Percentiles rank a stretch among this genome's conserved stretches.
Conservation (phyloP, 2,888 invertebrate genomes). For the Arge pagana region DNA sequence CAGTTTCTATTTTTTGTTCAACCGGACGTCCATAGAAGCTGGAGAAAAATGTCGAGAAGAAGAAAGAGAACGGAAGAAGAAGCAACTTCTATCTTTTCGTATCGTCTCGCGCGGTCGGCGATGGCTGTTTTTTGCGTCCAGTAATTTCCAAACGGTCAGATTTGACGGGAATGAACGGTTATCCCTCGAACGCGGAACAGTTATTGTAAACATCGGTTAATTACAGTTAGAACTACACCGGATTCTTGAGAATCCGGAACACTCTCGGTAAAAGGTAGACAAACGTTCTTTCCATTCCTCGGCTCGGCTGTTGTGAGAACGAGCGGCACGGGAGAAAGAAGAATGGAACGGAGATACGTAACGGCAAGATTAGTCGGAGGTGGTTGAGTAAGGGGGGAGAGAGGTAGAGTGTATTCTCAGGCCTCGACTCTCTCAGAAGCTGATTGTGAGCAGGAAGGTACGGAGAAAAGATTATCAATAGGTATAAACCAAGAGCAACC, state of each 20-base stretch:
- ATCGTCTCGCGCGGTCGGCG: neutral
- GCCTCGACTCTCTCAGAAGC: conserved; percentile 33
- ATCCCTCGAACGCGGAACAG: conserved; percentile 10
- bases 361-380: neutral
- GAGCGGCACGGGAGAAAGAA: neutral
- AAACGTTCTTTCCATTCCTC: no score
- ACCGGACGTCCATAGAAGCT: neutral
- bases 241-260: conserved; percentile 51
- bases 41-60: neutral
- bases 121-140: no score
- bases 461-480: no score
- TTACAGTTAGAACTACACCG: conserved; percentile 46
- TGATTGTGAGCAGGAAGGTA: conserved; percentile 20
- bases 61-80: neutral
- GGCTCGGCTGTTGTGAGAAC: no score
- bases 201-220: conserved; percentile 41
- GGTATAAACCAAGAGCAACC: no score
- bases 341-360: conserved; percentile 8
- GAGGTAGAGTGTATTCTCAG: conserved; percentile 23
- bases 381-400: conserved; percentile 25
- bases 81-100: neutral
- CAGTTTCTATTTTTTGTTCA: no score
- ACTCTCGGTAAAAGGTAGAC: no score
- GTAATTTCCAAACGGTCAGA: no score
- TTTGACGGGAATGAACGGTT: no score